Base-by-base conservation (phyloP, 1,140 invertebrate species). In the Heliconius melpomene region DNA sequence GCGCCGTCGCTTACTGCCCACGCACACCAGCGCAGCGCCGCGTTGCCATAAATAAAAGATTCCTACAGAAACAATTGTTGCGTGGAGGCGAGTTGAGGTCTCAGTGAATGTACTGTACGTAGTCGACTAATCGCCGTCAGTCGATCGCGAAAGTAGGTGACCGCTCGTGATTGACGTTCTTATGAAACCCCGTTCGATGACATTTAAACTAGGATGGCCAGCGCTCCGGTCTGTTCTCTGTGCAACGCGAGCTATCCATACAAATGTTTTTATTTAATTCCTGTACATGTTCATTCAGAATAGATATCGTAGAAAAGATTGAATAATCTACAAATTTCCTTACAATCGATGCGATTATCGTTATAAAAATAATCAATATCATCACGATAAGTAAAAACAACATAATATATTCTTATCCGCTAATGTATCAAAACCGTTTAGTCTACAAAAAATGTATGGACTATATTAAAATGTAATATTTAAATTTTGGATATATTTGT, bases 61-160 rank as follows among this genome's bases (percentile, higher is more conserved):
- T 94, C 93, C 90, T 92, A 93, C 91, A 93, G 92, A 94, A 94
- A 93, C 93, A 94, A 94, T 94, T 92, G 93, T 93, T 94, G 93
- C 93, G 93, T 93, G 91, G 93, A 94, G 89, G 91, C 93, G 89
- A 92, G 88, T 85, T 87, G 89, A 91, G 91, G 89, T 89, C 91
- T 91, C 89, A 87, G 91, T 93, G 91, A 94, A 94, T 91, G 93
- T 94, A 89, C 86, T 91, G 91, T 94, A 89, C 86, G 88, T 86
- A 91, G 91, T 87, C 90, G 85, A 88, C 93, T 94, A 93, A 93
- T 94, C 91, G 92, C 89, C 86, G 89, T 87, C 86, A 87, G 89
- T 88, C 90, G 90, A 94, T 94, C 91, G 92, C 92, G 92, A 94
- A 94, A 94, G 93, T 93, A 93, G 93, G 93, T 93, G 92, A 93